Conservation (phyloP, 1,140 invertebrate species). For the Procambarus clarkii region DNA sequence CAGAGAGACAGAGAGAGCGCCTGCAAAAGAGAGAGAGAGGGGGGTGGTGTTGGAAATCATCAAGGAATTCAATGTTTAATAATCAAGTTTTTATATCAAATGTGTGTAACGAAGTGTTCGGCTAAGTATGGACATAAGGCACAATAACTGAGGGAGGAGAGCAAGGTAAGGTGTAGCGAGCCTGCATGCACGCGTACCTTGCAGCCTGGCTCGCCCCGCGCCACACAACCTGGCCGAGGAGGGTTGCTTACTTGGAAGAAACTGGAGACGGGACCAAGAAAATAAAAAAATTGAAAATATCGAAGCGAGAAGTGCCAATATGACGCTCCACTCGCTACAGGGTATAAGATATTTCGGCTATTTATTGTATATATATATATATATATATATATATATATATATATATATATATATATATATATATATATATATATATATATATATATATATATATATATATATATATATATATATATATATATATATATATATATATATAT, state of each 20-base stretch:
- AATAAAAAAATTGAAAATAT: background rate
- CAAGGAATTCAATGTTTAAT: conserved; percentile 47
- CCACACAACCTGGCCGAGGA: background rate
- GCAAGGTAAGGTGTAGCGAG: conserved; percentile 56
- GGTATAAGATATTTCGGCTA: conserved; percentile 1
- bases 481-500: too few species aligned
- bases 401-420: too few species aligned
- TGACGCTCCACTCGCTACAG: conserved; percentile 29
- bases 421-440: too few species aligned
- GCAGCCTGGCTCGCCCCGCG: background rate
- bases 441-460: background rate
- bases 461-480: too few species aligned
- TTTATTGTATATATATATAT: background rate
- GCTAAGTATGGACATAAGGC: conserved; percentile 63
- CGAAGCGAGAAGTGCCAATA: background rate
- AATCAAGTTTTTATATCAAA: conserved; percentile 37
- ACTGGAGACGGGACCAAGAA: conserved; percentile 9
- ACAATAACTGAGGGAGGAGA: conserved; percentile 69
- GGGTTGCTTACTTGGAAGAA: conserved; percentile 16
- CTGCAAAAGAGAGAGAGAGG: too few species aligned
- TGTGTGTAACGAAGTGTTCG: conserved; percentile 47
- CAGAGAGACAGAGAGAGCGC: too few species aligned
- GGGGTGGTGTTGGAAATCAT: conserved; percentile 23
- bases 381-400: too few species aligned
- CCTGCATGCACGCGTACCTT: background rate